A percentile compares a stretch with the other conserved stretches of the same genome.
Conservation (phyloP, 2,888 invertebrate genomes). For the Xestia xanthographa region DNA sequence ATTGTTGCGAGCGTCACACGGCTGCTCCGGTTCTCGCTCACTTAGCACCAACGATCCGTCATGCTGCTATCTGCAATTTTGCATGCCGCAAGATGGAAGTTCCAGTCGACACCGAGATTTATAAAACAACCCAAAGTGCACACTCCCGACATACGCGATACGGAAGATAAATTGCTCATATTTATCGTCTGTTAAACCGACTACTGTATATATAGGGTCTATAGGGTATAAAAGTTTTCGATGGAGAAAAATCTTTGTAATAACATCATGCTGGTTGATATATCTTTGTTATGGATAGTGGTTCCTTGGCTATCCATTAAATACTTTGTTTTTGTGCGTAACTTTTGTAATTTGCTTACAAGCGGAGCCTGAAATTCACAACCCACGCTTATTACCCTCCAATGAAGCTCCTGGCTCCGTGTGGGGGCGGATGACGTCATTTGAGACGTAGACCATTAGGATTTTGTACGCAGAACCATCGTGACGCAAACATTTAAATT, state of each 20-base stretch:
- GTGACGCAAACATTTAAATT: conserved; percentile 63
- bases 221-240: conserved; percentile 15
- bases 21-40: conserved; percentile 65
- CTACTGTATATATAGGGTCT: not conserved
- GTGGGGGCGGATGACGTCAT: conserved; percentile 77
- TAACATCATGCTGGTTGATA: conserved; percentile 21
- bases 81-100: conserved; percentile 74
- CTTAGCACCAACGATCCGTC: conserved; percentile 71
- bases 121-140: conserved; percentile 62
- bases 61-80: conserved; percentile 79
- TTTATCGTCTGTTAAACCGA: conserved; percentile 45
- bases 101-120: conserved; percentile 54
- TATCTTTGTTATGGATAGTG: conserved; percentile 19
- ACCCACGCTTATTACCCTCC: conserved; percentile 65
- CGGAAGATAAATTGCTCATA: conserved; percentile 66
- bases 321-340: conserved; percentile 46
- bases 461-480: conserved; percentile 62
- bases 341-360: conserved; percentile 59
- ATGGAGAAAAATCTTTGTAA: conserved; percentile 28
- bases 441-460: conserved; percentile 64
- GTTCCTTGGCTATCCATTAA: conserved; percentile 4
- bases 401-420: conserved; percentile 59
- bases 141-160: conserved; percentile 49
- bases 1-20: conserved; percentile 66
- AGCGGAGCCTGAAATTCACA: conserved; percentile 57